Conservation (phyloP, 2,113 vertebrate genomes). For the Merops nubicus region DNA sequence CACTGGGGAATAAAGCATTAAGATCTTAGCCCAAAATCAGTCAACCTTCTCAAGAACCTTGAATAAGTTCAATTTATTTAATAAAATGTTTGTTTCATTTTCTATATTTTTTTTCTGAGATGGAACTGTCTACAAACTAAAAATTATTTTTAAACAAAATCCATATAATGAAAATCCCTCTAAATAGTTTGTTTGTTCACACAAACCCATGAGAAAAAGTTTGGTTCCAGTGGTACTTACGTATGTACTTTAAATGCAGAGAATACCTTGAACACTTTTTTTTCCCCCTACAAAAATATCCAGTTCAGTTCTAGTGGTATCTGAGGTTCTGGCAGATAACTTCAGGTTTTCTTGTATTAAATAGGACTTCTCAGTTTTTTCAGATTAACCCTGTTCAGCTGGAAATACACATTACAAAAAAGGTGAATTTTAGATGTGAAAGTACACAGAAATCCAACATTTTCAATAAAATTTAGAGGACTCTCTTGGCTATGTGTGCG, state of each 20-base stretch:
- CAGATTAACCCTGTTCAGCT: background rate
- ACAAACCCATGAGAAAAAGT: background rate
- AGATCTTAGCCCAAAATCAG: background rate
- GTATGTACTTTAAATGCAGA: background rate
- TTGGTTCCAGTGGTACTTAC: background rate
- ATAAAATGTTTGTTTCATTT: background rate
- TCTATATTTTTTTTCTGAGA: background rate
- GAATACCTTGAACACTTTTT: background rate
- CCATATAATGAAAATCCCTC: background rate
- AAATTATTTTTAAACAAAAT: background rate
- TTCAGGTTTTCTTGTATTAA: background rate
- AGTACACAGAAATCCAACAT: background rate
- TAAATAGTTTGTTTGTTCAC: background rate
- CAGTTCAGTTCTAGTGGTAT: background rate
- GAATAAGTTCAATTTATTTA: background rate
- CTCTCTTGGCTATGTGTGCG: background rate
- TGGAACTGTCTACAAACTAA: background rate
- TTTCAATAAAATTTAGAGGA: background rate
- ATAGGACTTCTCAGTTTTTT: background rate
- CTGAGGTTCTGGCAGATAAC: background rate
- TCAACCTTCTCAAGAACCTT: background rate
- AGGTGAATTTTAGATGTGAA: accelerated
- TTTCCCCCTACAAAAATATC: background rate
- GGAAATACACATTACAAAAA: background rate
- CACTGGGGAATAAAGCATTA: background rate